A percentile compares a stretch with the other conserved stretches of the same genome.
These are phyloP conservation scores for Phainopepla nitens DNA, from an alignment of 2,113 vertebrate genomes.

Conservation along the genomic window DNA sequence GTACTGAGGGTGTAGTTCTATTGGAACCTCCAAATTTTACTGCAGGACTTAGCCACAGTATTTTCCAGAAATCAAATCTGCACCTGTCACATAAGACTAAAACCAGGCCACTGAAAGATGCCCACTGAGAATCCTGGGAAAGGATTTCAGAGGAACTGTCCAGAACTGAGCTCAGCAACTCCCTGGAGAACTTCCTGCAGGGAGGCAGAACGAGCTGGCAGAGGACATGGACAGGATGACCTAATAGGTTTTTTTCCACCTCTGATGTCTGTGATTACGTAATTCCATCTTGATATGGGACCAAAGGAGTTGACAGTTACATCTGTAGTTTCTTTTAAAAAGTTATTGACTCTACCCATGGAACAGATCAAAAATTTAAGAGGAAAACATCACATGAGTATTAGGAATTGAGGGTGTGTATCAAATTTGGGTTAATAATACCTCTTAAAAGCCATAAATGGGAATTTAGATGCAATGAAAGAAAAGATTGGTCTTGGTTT, in stretches of 20 bases:
- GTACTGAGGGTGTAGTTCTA: neutral
- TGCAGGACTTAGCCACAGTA: neutral
- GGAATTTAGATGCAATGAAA: neutral
- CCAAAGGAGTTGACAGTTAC: neutral
- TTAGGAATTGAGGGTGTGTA: neutral
- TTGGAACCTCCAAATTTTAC: neutral
- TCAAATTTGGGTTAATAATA: neutral
- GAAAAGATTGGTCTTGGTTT: neutral
- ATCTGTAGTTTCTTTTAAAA: neutral
- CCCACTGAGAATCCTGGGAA: neutral
- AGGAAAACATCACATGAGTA: neutral
- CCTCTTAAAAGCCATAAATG: neutral
- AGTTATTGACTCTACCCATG: neutral
- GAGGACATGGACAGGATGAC: slow-evolving; percentile 19
- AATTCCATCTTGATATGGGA: neutral
- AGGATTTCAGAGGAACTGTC: neutral
- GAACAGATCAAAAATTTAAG: neutral
- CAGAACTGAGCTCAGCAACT: neutral
- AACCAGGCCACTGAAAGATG: neutral
- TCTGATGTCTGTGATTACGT: neutral
- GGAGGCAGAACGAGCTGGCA: neutral
- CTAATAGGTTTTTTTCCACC: neutral
- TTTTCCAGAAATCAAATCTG: neutral
- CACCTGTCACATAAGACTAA: neutral
- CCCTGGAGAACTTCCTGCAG: neutral